Conservation (phyloP, 2,888 invertebrate genomes). For the Netelia inedita region DNA sequence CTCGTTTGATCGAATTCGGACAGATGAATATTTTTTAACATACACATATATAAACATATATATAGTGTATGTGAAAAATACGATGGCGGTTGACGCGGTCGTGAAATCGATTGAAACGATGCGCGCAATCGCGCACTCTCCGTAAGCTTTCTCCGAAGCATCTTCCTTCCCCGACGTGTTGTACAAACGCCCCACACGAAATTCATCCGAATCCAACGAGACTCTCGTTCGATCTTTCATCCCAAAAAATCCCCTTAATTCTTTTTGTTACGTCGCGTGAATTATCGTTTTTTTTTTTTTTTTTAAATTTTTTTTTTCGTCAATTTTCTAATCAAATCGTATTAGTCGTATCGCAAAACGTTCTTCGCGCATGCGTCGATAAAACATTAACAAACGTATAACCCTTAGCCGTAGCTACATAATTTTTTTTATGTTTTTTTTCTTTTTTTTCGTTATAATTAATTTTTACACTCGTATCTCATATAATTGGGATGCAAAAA, state of each 20-base stretch:
- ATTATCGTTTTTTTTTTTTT: background rate
- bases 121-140: slow-evolving; percentile 76
- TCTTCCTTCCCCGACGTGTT: background rate
- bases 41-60: slow-evolving; percentile 2
- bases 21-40: slow-evolving; percentile 52
- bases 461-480: slow-evolving; percentile 36
- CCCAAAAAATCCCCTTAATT: background rate
- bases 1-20: slow-evolving; percentile 53
- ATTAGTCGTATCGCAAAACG: slow-evolving; percentile 12
- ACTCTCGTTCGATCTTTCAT: slow-evolving; percentile 21
- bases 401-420: slow-evolving; percentile 40
- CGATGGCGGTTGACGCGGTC: slow-evolving; percentile 65
- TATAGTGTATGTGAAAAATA: slow-evolving; percentile 74
- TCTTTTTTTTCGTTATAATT: slow-evolving; percentile 26
- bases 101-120: slow-evolving; percentile 80
- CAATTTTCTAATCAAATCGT: slow-evolving; percentile 37
- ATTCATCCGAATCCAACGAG: slow-evolving; percentile 44
- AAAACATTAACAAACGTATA: slow-evolving; percentile 64
- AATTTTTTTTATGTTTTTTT: slow-evolving; percentile 29
- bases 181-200: background rate
- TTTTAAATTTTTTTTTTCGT: background rate
- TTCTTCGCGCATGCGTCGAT: slow-evolving; percentile 11
- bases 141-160: no score
- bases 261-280: background rate
- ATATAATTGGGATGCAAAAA: slow-evolving; percentile 45